Base-by-base conservation (phyloP, 2,113 vertebrate species). In the Ahaetulla prasina region DNA sequence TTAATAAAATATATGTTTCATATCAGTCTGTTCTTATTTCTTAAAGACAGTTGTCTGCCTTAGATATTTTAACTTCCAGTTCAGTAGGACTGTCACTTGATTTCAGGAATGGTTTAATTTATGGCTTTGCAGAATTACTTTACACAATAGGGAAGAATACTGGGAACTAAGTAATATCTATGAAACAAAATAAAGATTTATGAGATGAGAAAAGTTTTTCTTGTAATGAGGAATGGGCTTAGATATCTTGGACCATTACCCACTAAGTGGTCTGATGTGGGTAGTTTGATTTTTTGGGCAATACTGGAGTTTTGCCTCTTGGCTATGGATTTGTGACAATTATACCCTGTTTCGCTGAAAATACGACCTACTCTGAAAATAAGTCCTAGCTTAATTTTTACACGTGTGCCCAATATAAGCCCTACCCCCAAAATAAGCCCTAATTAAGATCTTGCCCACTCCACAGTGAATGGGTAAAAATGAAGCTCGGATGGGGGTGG, bases 1-100 rank as follows among this genome's bases (percentile, higher is more conserved):
- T 96, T 94, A 95, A 96, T 90, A 94, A 96, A 95, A 89, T 74
- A 95, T 94, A 74, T 96, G 88, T 92, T 97, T 94, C 53, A 92
- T 85, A 43, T 68, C 45, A 89, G 95, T 54, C 54, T 91, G 3
- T 94, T 95, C 54, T 95, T 92, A 94, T 95, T 96, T 95, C 92
- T 94, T 95, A 87, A 0, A 23, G 63, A 90, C 60, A 35, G 93
- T 93, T 22, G 0, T 90, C 92, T 93, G 96, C 91, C 2, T 93
- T 96, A 96, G 95, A 53, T 14, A 22, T 94, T 96, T 95, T 95
- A 87, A 94, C 95, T 96, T 96, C 84, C 87, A 95, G 27, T 50
- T 95, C 94, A n/a, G 93, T 96, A 96, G 91, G 27, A 87, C 85
- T 93, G 84, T 91, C 90, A 74, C 27, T 96, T 95, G 74, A 53